A percentile compares a stretch with the other conserved stretches of the same genome.
Evolutionary conservation across 2,888 invertebrate genomes (phyloP).

Genomic region (Argyresthia goedartella): DNA sequence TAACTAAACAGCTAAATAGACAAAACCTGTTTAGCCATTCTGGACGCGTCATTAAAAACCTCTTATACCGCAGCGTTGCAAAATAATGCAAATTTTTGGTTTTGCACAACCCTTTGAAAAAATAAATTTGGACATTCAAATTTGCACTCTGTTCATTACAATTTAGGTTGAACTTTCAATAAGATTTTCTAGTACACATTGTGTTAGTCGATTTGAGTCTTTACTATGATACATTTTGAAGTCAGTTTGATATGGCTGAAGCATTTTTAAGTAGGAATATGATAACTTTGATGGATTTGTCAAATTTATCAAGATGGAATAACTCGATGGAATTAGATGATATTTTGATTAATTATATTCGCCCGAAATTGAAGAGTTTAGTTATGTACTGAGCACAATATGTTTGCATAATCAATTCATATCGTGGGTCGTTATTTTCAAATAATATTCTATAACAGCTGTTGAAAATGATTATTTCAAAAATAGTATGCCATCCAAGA

Average conservation of each 20-base stretch:
- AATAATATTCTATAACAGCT: not conserved
- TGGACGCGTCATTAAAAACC: slow-evolving; percentile 43
- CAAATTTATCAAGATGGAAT: slow-evolving; percentile 30
- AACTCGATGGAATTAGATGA: slow-evolving; percentile 21
- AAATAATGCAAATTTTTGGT: slow-evolving; percentile 40
- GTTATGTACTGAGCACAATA: slow-evolving; percentile 19
- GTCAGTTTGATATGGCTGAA: too few relatives aligned
- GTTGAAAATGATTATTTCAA: not conserved
- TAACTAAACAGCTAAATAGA: slow-evolving; percentile 38
- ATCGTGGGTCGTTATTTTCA: not conserved
- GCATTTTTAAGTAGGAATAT: not conserved
- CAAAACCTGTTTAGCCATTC: slow-evolving; percentile 65
- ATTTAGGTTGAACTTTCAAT: not conserved
- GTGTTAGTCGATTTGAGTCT: too few relatives aligned
- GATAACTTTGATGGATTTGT: slow-evolving; percentile 39
- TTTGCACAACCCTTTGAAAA: slow-evolving; percentile 25
- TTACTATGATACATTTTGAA: too few relatives aligned
- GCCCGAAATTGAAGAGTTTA: slow-evolving; percentile 19
- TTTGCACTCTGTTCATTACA: not conserved
- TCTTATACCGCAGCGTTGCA: slow-evolving; percentile 30
- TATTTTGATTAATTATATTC: slow-evolving; percentile 45
- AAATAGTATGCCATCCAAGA: not conserved
- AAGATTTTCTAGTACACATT: too few relatives aligned
- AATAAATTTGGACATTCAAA: not conserved
- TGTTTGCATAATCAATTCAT: slow-evolving; percentile 31